Conservation (phyloP, 2,113 vertebrate genomes). For the Podarcis cretensis region DNA sequence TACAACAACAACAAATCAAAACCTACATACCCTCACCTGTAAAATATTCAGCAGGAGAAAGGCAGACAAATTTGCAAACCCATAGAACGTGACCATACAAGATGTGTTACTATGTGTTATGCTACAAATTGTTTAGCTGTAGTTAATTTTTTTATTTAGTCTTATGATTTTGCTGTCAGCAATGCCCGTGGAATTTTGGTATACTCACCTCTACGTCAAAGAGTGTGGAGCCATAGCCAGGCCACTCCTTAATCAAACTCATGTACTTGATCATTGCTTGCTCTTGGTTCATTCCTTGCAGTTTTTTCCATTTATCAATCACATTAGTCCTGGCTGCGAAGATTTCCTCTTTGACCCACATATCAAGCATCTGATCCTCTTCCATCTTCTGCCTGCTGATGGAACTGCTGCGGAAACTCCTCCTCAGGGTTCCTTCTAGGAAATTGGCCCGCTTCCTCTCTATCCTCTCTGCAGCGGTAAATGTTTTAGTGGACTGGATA, state of each 20-base stretch:
- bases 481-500: conserved; percentile 86
- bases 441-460: conserved; percentile 93
- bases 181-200: background rate
- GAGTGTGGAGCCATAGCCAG: conserved; percentile 93
- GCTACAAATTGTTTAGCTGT: background rate
- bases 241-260: conserved; percentile 93
- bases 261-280: conserved; percentile 96
- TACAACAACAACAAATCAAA: no score
- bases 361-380: conserved; percentile 90
- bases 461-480: conserved; percentile 73
- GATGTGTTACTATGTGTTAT: background rate
- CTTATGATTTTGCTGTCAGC: background rate
- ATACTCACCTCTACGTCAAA: conserved; percentile 93
- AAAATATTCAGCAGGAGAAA: background rate
- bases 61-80: background rate
- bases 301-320: conserved; percentile 93
- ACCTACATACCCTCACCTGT: background rate
- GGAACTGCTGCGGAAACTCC: conserved; percentile 90
- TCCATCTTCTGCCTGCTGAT: conserved; percentile 83
- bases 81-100: background rate
- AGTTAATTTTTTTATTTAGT: background rate
- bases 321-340: conserved; percentile 83
- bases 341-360: conserved; percentile 92
- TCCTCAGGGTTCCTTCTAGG: conserved; percentile 91
- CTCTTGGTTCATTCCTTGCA: conserved; percentile 91